phyloP scores from a whole-genome alignment of 2,113 vertebrate species.

The Tetrao urogallus region DNA sequence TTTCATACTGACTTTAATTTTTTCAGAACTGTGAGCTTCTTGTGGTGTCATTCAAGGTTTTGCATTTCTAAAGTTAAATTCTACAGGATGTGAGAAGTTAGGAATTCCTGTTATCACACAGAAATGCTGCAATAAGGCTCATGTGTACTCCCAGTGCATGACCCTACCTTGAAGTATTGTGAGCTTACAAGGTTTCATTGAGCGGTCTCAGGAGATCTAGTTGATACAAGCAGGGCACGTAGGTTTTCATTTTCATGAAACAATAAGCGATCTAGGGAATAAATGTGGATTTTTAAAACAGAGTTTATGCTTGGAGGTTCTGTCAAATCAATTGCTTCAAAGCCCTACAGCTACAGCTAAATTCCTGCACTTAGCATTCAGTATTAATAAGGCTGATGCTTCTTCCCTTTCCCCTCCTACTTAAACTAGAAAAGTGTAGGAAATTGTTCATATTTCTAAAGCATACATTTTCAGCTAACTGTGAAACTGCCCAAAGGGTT shows the following conservation, averaged over 20 bases:
- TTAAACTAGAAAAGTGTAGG: conserved; percentile 59
- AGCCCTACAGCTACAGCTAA: conserved; percentile 77
- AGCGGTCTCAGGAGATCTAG: conserved; percentile 60
- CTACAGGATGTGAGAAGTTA: conserved; percentile 29
- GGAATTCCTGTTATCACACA: conserved; percentile 38
- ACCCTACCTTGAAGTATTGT: conserved; percentile 32
- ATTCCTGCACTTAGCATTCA: conserved; percentile 80
- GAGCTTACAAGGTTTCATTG: conserved; percentile 49
- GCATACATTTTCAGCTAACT: conserved; percentile 74
- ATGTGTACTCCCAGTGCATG: conserved; percentile 26
- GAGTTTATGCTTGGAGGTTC: conserved; percentile 76
- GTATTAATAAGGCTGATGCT: conserved; percentile 80
- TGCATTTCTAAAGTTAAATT: conserved; percentile 52
- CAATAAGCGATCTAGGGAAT: conserved; percentile 74
- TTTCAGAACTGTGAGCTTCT: conserved; percentile 64
- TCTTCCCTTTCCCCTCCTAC: conserved; percentile 62
- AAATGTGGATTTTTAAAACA: conserved; percentile 73
- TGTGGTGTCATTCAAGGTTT: conserved; percentile 60
- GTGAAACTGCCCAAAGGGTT: conserved; percentile 75
- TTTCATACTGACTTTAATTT: conserved; percentile 69
- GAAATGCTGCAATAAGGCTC: conserved; percentile 65
- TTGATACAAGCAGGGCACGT: conserved; percentile 54
- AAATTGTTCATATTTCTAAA: conserved; percentile 73
- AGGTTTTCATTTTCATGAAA: conserved; percentile 71
- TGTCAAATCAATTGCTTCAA: conserved; percentile 82